Conservation (phyloP, 2,797 vertebrate genomes). For the Australoheros facetus region DNA sequence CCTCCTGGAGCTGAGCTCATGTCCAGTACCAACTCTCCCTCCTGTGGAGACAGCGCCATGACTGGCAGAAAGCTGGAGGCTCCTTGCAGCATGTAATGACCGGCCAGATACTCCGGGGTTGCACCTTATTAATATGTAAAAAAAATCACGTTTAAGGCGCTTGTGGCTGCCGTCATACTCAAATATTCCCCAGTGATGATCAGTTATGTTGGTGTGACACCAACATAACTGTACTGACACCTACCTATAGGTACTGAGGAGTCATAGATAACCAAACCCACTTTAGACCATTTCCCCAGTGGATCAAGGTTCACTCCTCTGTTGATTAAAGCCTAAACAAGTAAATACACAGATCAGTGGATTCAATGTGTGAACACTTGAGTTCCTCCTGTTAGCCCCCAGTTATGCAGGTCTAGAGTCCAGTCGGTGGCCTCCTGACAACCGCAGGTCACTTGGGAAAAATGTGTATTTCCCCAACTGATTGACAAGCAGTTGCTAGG, state of each 20-base stretch:
- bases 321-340: conserved; percentile 92
- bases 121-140: conserved; percentile 81
- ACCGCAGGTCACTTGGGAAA: no score
- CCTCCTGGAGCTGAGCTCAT: conserved; percentile 98
- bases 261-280: conserved; percentile 94
- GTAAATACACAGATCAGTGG: neutral
- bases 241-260: conserved; percentile 95
- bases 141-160: neutral
- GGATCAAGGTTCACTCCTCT: conserved; percentile 97
- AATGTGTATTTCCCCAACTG: neutral
- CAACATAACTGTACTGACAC: conserved; percentile 36
- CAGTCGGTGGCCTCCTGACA: no score
- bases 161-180: neutral
- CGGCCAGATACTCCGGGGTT: conserved; percentile 95
- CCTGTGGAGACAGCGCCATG: conserved; percentile 95
- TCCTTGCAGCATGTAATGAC: conserved; percentile 98
- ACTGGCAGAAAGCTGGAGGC: conserved; percentile 95
- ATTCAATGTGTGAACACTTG: neutral
- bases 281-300: conserved; percentile 97
- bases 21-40: conserved; percentile 93
- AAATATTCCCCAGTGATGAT: neutral
- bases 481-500: neutral
- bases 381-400: neutral
- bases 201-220: no score
- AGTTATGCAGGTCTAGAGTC: neutral